Evolutionary conservation across 2,888 invertebrate genomes (phyloP).

Genomic region (Holacanthella duospinosa): DNA sequence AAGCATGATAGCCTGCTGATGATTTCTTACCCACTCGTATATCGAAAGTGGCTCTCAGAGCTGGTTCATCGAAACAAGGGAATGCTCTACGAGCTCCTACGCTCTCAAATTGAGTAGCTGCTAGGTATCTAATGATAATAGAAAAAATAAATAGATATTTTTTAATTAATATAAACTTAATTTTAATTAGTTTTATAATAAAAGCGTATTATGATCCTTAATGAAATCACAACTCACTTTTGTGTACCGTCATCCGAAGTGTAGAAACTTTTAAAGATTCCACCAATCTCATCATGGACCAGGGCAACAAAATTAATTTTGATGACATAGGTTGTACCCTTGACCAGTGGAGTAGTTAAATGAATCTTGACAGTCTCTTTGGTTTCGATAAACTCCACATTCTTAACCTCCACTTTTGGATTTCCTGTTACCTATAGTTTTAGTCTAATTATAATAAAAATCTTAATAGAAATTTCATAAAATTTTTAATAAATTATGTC

Average conservation of each 20-base stretch:
- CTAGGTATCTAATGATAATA: slow-evolving; percentile 10
- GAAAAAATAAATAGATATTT: neutral
- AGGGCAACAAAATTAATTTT: neutral
- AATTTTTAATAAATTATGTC: neutral
- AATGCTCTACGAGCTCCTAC: slow-evolving; percentile 19
- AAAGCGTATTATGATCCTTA: neutral
- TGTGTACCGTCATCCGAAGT: neutral
- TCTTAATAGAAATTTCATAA: neutral
- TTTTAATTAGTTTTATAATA: neutral
- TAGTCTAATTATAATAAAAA: neutral
- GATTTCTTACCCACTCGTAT: slow-evolving; percentile 19
- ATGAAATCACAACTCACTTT: neutral
- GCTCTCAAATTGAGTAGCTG: slow-evolving; percentile 27
- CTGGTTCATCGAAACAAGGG: slow-evolving; percentile 31
- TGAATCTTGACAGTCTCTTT: neutral
- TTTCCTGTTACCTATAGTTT: neutral
- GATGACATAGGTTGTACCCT: neutral
- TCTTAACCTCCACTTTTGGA: neutral
- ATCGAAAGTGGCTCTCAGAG: slow-evolving; percentile 22
- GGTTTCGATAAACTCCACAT: neutral
- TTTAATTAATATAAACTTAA: neutral
- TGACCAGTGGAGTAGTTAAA: neutral
- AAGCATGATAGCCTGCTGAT: neutral
- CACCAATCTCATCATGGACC: neutral
- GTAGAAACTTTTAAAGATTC: neutral